Evolutionary conservation across 53 echinoderm and acorn worm species (phyloP).

Genomic region (Zoroaster sp.): DNA sequence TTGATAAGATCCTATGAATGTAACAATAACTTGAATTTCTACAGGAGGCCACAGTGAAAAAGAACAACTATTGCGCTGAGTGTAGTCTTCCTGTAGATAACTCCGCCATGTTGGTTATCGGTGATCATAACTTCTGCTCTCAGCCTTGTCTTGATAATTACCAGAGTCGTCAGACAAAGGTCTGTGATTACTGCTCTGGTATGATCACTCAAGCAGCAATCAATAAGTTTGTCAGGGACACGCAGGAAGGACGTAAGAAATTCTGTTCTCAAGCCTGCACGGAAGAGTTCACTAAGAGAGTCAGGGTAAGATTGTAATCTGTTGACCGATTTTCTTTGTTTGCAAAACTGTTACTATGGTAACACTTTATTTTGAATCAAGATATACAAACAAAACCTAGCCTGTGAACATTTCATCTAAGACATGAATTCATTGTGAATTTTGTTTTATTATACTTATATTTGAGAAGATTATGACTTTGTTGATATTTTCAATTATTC

Average conservation of each 20-base stretch:
- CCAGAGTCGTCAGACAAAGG: slow-evolving; percentile 57
- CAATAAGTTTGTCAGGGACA: slow-evolving; percentile 54
- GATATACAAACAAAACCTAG: too few relatives aligned
- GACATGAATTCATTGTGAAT: too few relatives aligned
- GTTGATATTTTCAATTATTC: too few relatives aligned
- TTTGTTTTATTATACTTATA: too few relatives aligned
- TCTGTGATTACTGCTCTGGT: slow-evolving; percentile 76
- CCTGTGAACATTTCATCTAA: too few relatives aligned
- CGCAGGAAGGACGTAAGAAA: slow-evolving; percentile 48
- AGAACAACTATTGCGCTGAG: slow-evolving; percentile 41
- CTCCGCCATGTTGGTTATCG: slow-evolving; percentile 9
- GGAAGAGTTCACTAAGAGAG: slow-evolving; percentile 67
- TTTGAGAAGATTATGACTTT: too few relatives aligned
- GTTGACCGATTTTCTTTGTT: too few relatives aligned
- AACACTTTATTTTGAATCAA: too few relatives aligned
- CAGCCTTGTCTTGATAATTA: slow-evolving; percentile 61
- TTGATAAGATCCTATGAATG: too few relatives aligned
- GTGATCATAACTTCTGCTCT: slow-evolving; percentile 59
- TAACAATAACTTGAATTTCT: too few relatives aligned
- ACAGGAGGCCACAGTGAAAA: slow-evolving; percentile 34
- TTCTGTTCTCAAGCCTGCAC: slow-evolving; percentile 90
- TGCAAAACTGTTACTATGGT: too few relatives aligned
- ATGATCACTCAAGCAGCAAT: slow-evolving; percentile 42
- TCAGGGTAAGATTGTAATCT: slow-evolving; percentile 65
- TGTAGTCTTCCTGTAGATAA: slow-evolving; percentile 29